Conservation (phyloP, 2,888 invertebrate genomes). For the Yponomeuta malinellus region DNA sequence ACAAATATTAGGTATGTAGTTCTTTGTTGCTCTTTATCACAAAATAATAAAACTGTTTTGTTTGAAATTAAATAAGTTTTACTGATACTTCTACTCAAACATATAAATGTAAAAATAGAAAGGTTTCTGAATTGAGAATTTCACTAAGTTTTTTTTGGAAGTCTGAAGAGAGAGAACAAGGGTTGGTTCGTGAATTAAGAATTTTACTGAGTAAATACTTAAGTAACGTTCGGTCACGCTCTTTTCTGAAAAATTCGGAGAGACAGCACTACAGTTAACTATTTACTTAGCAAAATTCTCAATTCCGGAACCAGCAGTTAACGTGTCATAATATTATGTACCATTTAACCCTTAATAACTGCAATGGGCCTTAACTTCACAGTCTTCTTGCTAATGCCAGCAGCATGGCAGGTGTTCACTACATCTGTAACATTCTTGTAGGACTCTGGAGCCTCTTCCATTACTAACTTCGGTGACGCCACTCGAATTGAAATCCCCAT, state of each 20-base stretch:
- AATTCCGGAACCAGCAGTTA: too few species aligned
- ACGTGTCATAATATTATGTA: not conserved
- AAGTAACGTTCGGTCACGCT: too few species aligned
- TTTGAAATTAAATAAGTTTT: not conserved
- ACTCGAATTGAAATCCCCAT: constrained; percentile 96
- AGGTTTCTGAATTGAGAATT: too few species aligned
- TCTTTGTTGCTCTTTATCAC: constrained; percentile 11
- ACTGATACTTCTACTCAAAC: not conserved
- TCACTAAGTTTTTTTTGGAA: too few species aligned
- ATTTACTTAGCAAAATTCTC: too few species aligned
- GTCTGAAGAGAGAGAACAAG: too few species aligned
- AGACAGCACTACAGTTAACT: too few species aligned
- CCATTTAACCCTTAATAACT: constrained; percentile 94
- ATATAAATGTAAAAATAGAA: not conserved
- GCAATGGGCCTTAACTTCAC: constrained; percentile 98
- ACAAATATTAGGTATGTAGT: not conserved
- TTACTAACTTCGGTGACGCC: constrained; percentile 98
- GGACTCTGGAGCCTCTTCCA: constrained; percentile 99
- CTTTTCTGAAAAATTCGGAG: too few species aligned
- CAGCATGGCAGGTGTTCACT: constrained; percentile 97
- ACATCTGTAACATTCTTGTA: constrained; percentile 99
- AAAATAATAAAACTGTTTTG: constrained; percentile 6
- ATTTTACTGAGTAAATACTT: too few species aligned
- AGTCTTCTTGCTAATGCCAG: constrained; percentile 97
- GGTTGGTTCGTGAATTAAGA: too few species aligned